Base-by-base conservation (phyloP, 2,113 vertebrate species). In the Okapia johnstoni region DNA sequence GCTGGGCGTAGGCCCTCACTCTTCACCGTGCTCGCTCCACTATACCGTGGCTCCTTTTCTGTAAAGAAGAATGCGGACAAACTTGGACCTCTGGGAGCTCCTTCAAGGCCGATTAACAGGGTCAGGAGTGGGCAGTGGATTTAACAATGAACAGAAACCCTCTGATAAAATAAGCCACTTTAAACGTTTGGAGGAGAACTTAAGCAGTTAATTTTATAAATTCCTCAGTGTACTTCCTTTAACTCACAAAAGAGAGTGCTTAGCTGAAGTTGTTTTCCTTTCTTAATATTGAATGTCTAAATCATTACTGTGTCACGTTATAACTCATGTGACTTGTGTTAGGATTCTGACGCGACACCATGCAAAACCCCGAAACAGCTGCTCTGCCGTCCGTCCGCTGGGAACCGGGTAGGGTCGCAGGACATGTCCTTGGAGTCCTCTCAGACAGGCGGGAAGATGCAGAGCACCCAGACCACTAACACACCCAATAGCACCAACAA, bases 301-400 rank as follows among this genome's bases (percentile, higher is more conserved):
- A 50, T 36, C 88, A 19, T 86, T 94, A 46, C 96, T n/a, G 84
- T 77, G 40, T 85, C 46, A 73, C 30, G 0, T 98, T 93, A 60
- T 97, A 97, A 98, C 86, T 90, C 80, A 33, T 96, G 94, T 98
- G 76, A 93, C 98, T 98, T 98, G 97, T 98, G 70, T 97, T 92
- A 99, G 99, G 99, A 99, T 99, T 99, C 99, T 66, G 99, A 99
- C 61, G 99, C 99, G 90, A 99, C 99, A 89, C 99, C 99, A 15
- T 99, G 99, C 98, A 99, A 99, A 98, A 99, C 99, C 30, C 99
- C 99, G 30, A 99, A 99, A 97, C 99, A 99, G 88, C 99, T 99
- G 98, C 98, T 99, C 93, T 99, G 99, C 96, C 99, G 99, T 60
- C 99, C 99, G 26, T 94, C 99, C 93, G 96, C 99, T 21, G 94